Base-by-base conservation (phyloP, 1,140 invertebrate genomes). In the Halictus rubicundus region DNA sequence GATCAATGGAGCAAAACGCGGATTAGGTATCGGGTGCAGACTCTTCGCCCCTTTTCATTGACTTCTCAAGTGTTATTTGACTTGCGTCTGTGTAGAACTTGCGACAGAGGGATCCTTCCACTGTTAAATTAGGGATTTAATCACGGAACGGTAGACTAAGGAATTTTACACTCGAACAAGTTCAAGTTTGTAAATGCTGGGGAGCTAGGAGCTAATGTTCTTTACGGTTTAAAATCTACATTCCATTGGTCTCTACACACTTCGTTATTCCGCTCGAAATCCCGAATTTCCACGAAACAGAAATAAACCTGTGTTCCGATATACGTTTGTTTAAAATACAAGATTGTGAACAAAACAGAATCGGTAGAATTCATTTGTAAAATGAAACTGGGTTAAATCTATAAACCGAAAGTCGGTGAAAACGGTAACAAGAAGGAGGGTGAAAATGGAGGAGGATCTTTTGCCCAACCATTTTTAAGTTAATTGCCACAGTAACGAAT, bases 241-340 rank as follows among this genome's bases (percentile, higher is more conserved):
- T 19, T 54, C 49, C 10, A 16, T 32, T 27, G 7, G 37, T 21
- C 60, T 21, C 60, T 19, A 27, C 14, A 37, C 60, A 7, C 27
- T 77, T 76, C 78, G 63, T 72, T 75, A 68, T 80, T 76, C 64
- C 78, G 75, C 66, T 9, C 6, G 19, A n/a, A n/a, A 23, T n/a
- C 54, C n/a, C 8, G 5, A 1, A 21, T n/a, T 5, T n/a, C 9
- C 54, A 8, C n/a, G n/a, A n/a, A n/a, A 21, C 14, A 14, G 3
- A 14, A 46, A 46, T 46, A 46, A 9, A 9, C 3, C 6, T 9
- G 9, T 9, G 9, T 9, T 32, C 32, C 5, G 5, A 32, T 32
- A 32, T 32, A 32, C 32, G 2, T 32, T 32, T 32, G 32, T 5
- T 32, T 32, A 2, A 32, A 32, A 32, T 32, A 32, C 32, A 32